These are phyloP conservation scores for Meleagris gallopavo DNA, from an alignment of 2,113 vertebrate genomes.

Conservation along the genomic window DNA sequence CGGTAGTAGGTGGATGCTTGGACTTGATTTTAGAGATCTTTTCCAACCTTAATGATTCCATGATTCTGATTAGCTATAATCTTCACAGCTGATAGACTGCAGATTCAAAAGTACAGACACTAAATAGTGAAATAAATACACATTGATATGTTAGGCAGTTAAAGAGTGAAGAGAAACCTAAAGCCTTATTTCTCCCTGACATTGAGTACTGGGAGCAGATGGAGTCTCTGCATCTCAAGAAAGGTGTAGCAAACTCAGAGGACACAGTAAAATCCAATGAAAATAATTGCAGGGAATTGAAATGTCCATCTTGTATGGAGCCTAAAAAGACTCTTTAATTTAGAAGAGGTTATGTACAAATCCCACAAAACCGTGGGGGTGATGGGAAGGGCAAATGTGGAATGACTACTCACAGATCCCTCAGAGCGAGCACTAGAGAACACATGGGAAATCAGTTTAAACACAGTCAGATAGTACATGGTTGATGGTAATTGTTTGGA, in stretches of 20 bases:
- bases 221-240: neutral
- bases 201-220: neutral
- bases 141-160: neutral
- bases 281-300: neutral
- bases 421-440: neutral
- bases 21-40: too few species aligned
- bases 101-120: neutral
- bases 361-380: neutral
- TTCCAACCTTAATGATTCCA: too few species aligned
- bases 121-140: neutral
- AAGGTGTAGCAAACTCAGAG: neutral
- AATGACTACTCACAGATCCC: neutral
- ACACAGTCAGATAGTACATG: neutral
- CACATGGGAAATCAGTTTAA: fast-evolving
- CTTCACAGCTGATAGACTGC: neutral
- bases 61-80: neutral
- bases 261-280: neutral
- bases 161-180: neutral
- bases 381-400: neutral
- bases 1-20: too few species aligned
- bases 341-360: neutral
- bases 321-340: neutral
- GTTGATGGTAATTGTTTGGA: neutral
- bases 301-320: neutral
- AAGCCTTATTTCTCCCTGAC: neutral